These are phyloP conservation scores for Physella acuta DNA, from an alignment of 1,140 invertebrate genomes.

Conservation along the genomic window DNA sequence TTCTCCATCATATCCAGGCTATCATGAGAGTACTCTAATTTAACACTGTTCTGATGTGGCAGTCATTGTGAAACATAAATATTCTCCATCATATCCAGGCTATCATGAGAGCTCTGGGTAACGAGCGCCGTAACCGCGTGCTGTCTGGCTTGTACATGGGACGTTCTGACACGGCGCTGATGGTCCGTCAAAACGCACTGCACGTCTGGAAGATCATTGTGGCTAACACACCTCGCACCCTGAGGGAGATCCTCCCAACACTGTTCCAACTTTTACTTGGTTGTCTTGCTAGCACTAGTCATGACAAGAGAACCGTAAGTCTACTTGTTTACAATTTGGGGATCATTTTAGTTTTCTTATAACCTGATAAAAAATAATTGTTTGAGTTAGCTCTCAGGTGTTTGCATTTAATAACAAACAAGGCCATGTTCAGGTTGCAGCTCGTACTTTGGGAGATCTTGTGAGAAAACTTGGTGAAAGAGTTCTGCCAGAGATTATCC, in stretches of 20 bases:
- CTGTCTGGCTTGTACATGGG: constrained; percentile 97
- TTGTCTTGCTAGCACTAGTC: constrained; percentile 91
- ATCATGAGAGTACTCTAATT: constrained; percentile 87
- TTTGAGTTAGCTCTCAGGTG: too few species aligned
- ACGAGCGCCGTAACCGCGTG: constrained; percentile 87
- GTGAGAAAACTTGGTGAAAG: constrained; percentile 96
- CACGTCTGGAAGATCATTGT: constrained; percentile 98
- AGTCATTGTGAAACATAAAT: constrained; percentile 1
- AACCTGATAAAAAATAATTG: too few species aligned
- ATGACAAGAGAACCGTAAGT: constrained; percentile 84
- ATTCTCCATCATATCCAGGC: constrained; percentile 66
- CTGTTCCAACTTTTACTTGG: constrained; percentile 88
- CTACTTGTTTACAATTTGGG: too few species aligned
- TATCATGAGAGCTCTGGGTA: constrained; percentile 84
- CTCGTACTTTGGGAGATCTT: constrained; percentile 92
- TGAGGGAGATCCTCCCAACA: constrained; percentile 94
- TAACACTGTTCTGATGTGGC: too few species aligned
- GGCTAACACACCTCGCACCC: constrained; percentile 91
- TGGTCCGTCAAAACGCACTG: constrained; percentile 94
- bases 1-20: constrained; percentile 66
- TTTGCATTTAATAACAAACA: too few species aligned
- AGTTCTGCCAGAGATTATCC: constrained; percentile 96
- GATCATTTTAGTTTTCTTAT: too few species aligned
- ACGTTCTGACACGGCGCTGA: constrained; percentile 90
- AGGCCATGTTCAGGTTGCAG: constrained; percentile 78